Percentiles rank a stretch among this genome's conserved stretches.
phyloP scores from a whole-genome alignment of 2,797 vertebrate species.

The Leptoclinus maculatus region DNA sequence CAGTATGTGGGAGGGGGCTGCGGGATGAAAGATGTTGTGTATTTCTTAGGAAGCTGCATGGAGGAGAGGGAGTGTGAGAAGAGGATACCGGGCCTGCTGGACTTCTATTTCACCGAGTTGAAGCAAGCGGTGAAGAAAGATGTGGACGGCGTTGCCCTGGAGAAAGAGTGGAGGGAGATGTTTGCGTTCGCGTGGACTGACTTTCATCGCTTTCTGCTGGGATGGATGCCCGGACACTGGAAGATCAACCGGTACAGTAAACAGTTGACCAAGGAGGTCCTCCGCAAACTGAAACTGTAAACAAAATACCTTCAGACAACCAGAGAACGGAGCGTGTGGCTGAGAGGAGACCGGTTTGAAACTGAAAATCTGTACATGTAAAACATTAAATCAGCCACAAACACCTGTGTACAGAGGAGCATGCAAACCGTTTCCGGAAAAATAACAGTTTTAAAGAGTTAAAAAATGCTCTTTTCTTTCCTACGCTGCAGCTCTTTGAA shows the following conservation, averaged over 20 bases:
- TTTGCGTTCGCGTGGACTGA: conserved; percentile 85
- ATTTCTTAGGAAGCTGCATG: conserved; percentile 84
- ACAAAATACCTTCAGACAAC: neutral
- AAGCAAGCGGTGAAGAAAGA: conserved; percentile 57
- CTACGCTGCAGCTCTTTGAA: neutral
- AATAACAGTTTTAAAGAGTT: conserved; percentile 10
- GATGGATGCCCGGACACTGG: conserved; percentile 85
- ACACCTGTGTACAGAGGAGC: neutral
- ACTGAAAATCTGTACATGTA: neutral
- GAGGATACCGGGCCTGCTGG: conserved; percentile 72
- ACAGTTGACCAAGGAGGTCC: conserved; percentile 77
- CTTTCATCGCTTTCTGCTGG: conserved; percentile 85
- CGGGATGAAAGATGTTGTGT: conserved; percentile 85
- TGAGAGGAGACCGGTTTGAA: neutral
- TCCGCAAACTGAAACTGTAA: conserved; percentile 66
- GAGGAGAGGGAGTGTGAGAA: conserved; percentile 82
- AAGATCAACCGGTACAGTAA: conserved; percentile 84
- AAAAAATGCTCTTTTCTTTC: neutral
- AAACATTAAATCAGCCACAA: neutral
- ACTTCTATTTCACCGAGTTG: conserved; percentile 82
- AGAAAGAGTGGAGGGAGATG: conserved; percentile 84
- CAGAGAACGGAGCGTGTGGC: neutral
- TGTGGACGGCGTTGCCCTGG: conserved; percentile 72
- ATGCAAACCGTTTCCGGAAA: neutral
- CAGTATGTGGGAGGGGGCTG: conserved; percentile 87